Evolutionary conservation across 2,113 vertebrate species (phyloP).

Genomic region (Casuarius casuarius): DNA sequence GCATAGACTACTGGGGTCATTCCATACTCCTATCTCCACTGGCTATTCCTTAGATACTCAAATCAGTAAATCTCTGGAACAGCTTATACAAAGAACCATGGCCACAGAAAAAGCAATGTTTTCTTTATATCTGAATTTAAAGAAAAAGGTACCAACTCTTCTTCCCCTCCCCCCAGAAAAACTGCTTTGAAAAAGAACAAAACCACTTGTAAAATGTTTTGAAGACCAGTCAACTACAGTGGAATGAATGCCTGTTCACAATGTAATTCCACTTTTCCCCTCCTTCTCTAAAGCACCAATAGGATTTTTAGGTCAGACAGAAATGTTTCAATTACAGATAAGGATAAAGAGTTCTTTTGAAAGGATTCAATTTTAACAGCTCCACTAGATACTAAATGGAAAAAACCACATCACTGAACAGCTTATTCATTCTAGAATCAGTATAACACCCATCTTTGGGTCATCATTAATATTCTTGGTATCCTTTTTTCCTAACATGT

Average conservation of each 20-base stretch:
- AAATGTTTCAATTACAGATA: background rate
- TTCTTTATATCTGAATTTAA: background rate
- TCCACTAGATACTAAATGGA: background rate
- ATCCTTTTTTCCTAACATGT: background rate
- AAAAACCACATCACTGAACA: background rate
- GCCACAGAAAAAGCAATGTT: background rate
- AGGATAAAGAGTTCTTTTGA: background rate
- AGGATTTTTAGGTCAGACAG: background rate
- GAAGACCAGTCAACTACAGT: background rate
- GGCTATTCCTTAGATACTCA: background rate
- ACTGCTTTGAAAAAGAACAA: slow-evolving; percentile 5
- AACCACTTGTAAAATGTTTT: background rate
- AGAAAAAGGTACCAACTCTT: background rate
- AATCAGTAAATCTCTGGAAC: background rate
- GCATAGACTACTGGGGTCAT: background rate
- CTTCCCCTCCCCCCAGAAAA: background rate
- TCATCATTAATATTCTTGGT: background rate
- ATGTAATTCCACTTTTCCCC: rapidly evolving
- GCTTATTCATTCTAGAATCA: background rate
- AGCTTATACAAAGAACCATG: background rate
- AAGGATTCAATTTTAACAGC: background rate
- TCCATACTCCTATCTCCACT: background rate
- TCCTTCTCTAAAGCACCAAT: background rate
- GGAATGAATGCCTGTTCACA: background rate
- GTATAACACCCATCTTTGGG: background rate